Percentiles rank a stretch among this genome's conserved stretches.
Conservation (phyloP, 2,888 invertebrate species). For the Drosophila algonquin region DNA sequence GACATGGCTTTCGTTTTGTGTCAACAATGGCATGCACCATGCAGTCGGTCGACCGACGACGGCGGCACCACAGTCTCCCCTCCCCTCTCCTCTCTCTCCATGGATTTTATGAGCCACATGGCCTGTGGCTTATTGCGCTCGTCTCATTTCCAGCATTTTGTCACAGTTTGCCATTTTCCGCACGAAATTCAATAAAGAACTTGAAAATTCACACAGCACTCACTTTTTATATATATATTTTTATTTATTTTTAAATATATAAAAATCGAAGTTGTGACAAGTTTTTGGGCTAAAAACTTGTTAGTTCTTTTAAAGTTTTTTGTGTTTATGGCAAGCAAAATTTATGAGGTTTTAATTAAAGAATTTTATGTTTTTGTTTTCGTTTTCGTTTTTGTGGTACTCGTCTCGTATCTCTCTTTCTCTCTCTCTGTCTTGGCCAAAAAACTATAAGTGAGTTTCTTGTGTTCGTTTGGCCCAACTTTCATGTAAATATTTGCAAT, state of each 20-base stretch:
- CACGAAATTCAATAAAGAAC: conserved; percentile 54
- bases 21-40: conserved; percentile 28
- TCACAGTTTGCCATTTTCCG: conserved; percentile 30
- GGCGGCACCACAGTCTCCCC: conserved; percentile 6
- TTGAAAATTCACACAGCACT: conserved; percentile 44
- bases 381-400: conserved; percentile 1
- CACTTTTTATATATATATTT: conserved; percentile 14
- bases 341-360: conserved; percentile 33
- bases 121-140: conserved; percentile 39
- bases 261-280: background rate
- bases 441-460: conserved; percentile 5
- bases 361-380: conserved; percentile 13
- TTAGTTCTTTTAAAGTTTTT: conserved; percentile 7
- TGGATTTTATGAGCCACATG: conserved; percentile 37
- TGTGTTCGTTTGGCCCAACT: background rate
- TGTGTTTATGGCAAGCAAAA: conserved; percentile 13
- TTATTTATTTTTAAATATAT: background rate
- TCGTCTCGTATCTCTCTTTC: background rate
- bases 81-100: background rate
- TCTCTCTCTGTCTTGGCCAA: background rate
- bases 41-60: conserved; percentile 8
- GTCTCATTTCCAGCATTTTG: conserved; percentile 30
- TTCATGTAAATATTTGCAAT: conserved; percentile 34
- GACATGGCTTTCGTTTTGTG: conserved; percentile 25
- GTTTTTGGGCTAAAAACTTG: conserved; percentile 13